phyloP scores from a whole-genome alignment of 1,140 invertebrate genomes.

The Cylas formicarius region DNA sequence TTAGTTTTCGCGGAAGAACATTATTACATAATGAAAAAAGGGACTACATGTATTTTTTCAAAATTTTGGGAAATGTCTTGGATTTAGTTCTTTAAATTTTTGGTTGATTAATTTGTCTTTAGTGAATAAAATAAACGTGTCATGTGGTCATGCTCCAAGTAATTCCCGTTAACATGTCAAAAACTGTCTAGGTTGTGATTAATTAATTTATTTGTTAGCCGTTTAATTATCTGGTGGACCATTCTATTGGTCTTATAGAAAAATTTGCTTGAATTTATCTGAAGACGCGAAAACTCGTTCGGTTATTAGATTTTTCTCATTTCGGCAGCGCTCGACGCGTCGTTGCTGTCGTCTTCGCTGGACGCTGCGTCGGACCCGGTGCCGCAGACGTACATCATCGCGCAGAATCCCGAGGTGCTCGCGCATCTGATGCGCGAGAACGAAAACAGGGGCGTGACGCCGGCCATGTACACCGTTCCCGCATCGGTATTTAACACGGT shows the following conservation, averaged over 20 bases:
- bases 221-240: not conserved
- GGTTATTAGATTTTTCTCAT: constrained; percentile 1
- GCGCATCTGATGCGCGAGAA: constrained; percentile 82
- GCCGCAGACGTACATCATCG: constrained; percentile 80
- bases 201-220: no score
- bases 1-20: not conserved
- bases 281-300: no score
- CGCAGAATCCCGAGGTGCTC: constrained; percentile 82
- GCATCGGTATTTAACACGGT: constrained; percentile 90
- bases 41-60: no score
- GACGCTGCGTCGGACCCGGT: constrained; percentile 30
- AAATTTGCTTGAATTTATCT: constrained; percentile 3
- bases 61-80: no score
- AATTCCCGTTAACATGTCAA: no score
- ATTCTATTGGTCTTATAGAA: not conserved
- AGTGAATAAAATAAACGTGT: no score
- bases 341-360: constrained; percentile 40
- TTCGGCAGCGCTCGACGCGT: constrained; percentile 42
- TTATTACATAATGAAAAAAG: not conserved
- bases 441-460: constrained; percentile 68
- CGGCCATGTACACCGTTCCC: constrained; percentile 79
- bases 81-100: no score
- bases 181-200: no score
- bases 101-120: no score
- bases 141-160: no score